Evolutionary conservation across 1,140 invertebrate species (phyloP), one percentile per base, ranked within the genome.

Genomic region (Galleria mellonella): DNA sequence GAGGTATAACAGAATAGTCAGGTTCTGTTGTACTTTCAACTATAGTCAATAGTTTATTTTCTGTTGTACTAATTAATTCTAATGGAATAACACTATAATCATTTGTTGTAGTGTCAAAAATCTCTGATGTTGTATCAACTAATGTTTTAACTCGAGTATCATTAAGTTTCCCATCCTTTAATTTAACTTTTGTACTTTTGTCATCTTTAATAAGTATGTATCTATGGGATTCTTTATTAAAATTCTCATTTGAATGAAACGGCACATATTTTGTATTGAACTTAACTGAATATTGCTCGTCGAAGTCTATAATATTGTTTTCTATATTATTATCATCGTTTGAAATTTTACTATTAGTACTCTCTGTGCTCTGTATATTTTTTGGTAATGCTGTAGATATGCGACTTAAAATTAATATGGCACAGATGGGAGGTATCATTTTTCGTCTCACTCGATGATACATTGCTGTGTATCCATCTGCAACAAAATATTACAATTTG

Each of bases 251-350:
- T 9, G 52, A 37, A 17, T 64, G 32, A 61, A n/a, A 41, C 5
- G 47, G 57, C 36, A 55, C 63, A 52, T 69, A 62, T 43, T 70
- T 68, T 42, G 67, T 72, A 32, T 69, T 64, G 30, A 69, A 74
- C 51, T 72, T 72, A 10, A 65, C 42, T 2, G 64, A 63, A 27
- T 69, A 77, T 46, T 69, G 60, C 35, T 68, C 63, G 33, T 73
- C 65, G 9, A 82, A 83, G 33, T 85, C 78, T 40, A 85, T 78
- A 7, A 85, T 72, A 43, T 78, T 78, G 33, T 81, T 82, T 42
- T 82, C 77, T 27, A 76, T 35, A 10, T 47, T 55, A 3, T 78
- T 67, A 27, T 47, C 53, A 3, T 78, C 67, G 17, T 77, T 62
- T 37, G 51, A 41, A 14, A 8, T 36, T n/a, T n/a, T 36, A 38